Base-by-base conservation (phyloP, 2,113 vertebrate genomes). In the Cercopithecus mona region DNA sequence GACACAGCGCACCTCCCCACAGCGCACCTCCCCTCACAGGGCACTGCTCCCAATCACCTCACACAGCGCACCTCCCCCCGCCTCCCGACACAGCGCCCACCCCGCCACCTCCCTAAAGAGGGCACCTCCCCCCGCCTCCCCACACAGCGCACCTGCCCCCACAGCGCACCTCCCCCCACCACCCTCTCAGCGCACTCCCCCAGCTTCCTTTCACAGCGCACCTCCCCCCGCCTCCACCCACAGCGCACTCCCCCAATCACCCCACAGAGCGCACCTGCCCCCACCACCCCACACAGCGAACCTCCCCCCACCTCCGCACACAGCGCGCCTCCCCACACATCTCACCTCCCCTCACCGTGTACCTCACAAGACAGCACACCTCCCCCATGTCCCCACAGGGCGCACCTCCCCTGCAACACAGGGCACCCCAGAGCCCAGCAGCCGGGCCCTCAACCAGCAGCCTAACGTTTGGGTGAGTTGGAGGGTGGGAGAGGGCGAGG, bases 171-270 rank as follows among this genome's bases (percentile, higher is more conserved):
- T 3, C 7, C 8, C 2, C 59, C 23, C 23, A 11, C 23, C 59
- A 0, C 9, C 7, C 45, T 12, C 45, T 43, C 64, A 22, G 4
- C 23, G 13, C n/a, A n/a, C n/a, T n/a, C n/a, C n/a, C 3, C 17
- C 82, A 40, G n/a, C 40, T 4, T 40, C 1, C 40, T 4, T 40
- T 40, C 40, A 40, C 40, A 40, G 40, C 4, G 40, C 40, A 40
- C 40, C 40, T 40, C 40, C 18, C 72, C n/a, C 38, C 8, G n/a
- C n/a, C n/a, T n/a, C 48, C 55, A 13, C 27, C 8, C 17, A 40
- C 25, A 43, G 70, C 9, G 18, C 59, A 30, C 75, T 61, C 57
- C 57, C 30, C 5, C 40, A 40, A 40, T 40, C 75, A 61, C 25
- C 14, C 8, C 16, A 35, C 40, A 43, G 22, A 0, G 23, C 22